A percentile compares a stretch with the other conserved stretches of the same genome.
These are phyloP conservation scores for Podarcis raffonei DNA, from an alignment of 2,113 vertebrate genomes.

Conservation along the genomic window DNA sequence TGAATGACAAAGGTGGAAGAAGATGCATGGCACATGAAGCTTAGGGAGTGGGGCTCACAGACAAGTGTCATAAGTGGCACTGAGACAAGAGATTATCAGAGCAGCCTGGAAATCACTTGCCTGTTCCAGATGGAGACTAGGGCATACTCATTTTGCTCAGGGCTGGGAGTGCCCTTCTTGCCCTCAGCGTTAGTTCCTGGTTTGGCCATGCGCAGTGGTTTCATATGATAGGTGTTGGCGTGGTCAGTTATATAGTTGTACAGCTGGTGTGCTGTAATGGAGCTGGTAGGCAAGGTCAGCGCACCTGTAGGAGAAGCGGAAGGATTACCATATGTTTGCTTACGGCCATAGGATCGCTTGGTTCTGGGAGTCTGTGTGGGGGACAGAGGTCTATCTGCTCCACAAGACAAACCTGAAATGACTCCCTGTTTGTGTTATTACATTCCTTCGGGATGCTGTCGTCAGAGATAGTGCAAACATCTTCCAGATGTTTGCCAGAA, in stretches of 20 bases:
- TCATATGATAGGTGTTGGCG: constrained; percentile 93
- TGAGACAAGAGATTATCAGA: neutral
- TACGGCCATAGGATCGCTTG: neutral
- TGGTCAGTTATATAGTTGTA: constrained; percentile 99
- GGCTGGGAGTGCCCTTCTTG: constrained; percentile 81
- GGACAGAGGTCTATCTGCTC: neutral
- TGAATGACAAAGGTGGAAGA: neutral
- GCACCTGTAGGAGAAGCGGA: constrained; percentile 73
- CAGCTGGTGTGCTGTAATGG: constrained; percentile 95
- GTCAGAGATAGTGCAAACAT: no score
- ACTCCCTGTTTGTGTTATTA: neutral
- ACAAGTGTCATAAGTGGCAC: neutral
- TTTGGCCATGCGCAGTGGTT: constrained; percentile 93
- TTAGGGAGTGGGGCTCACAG: neutral
- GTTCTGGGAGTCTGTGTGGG: neutral
- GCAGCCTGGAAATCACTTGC: constrained; percentile 63
- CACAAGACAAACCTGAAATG: neutral
- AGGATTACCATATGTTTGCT: neutral
- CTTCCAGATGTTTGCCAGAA: no score
- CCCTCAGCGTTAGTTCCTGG: constrained; percentile 68
- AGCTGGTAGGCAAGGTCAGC: constrained; percentile 89
- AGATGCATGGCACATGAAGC: neutral
- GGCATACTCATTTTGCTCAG: constrained; percentile 91
- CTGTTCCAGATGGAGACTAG: constrained; percentile 96
- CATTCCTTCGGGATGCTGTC: no score